Percentiles rank a stretch among this genome's conserved stretches.
phyloP scores from a whole-genome alignment of 2,113 vertebrate species.

The Xenopus tropicalis region DNA sequence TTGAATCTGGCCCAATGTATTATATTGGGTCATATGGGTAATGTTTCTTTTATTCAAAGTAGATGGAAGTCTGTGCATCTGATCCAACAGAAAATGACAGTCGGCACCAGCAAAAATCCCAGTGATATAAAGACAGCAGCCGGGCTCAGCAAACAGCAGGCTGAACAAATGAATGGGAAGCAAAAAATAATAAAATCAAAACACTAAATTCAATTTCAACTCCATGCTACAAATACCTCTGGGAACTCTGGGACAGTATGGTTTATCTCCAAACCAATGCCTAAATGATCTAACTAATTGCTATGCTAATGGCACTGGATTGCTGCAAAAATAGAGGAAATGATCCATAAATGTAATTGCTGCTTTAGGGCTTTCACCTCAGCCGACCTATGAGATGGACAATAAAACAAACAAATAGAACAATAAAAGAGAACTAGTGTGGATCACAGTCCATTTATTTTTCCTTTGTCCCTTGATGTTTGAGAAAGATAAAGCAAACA shows the following conservation, averaged over 20 bases:
- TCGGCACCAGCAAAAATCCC: conserved; percentile 28
- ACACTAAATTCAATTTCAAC: conserved; percentile 1
- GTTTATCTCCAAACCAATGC: conserved; percentile 19
- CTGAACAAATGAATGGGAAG: conserved; percentile 32
- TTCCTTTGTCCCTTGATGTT: neutral
- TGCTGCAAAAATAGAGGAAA: conserved; percentile 3
- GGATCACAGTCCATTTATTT: conserved; percentile 2
- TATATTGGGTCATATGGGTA: neutral
- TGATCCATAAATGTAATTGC: conserved; percentile 10
- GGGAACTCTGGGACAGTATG: neutral
- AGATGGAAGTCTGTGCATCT: neutral
- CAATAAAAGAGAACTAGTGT: neutral
- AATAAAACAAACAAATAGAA: conserved; percentile 7
- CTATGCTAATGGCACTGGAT: neutral
- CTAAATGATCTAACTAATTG: conserved; percentile 10
- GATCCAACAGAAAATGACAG: conserved; percentile 13
- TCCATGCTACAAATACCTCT: neutral
- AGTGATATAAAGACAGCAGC: conserved; percentile 23
- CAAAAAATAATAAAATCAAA: conserved; percentile 32
- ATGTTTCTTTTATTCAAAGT: neutral
- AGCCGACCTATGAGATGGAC: conserved; percentile 18
- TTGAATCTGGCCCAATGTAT: too few relatives aligned
- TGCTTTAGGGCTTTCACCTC: conserved; percentile 26
- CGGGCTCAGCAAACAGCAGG: conserved; percentile 19
- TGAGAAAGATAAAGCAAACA: conserved; percentile 6